Evolutionary conservation across 2,113 vertebrate species (phyloP).

Genomic region (Ailuropoda melanoleuca): DNA sequence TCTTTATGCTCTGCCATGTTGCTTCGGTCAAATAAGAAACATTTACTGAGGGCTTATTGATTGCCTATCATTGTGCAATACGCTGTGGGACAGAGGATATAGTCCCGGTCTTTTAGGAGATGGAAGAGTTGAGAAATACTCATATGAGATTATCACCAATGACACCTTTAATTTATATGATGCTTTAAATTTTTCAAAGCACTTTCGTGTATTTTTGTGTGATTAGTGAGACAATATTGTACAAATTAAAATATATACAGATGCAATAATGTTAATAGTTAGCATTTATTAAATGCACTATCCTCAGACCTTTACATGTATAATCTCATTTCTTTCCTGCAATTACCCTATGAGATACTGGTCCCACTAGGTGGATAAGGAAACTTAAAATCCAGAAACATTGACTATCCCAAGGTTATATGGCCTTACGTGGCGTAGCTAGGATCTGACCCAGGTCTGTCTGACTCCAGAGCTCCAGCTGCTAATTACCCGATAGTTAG

Average conservation of each 20-base stretch:
- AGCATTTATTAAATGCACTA: constrained; percentile 79
- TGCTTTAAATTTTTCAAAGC: constrained; percentile 72
- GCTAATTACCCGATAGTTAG: background rate
- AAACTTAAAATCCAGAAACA: constrained; percentile 15
- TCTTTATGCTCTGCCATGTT: background rate
- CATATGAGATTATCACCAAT: constrained; percentile 61
- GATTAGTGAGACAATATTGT: constrained; percentile 68
- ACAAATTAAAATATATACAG: constrained; percentile 73
- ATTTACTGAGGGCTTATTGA: constrained; percentile 40
- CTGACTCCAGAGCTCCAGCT: background rate
- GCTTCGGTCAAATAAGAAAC: constrained; percentile 51
- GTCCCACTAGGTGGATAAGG: constrained; percentile 26
- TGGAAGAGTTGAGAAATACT: constrained; percentile 11
- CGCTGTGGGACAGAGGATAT: background rate
- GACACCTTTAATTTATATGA: constrained; percentile 67
- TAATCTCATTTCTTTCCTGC: constrained; percentile 66
- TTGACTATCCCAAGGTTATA: background rate
- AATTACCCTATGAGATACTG: background rate
- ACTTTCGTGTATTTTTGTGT: constrained; percentile 77
- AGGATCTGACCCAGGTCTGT: background rate
- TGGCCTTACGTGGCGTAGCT: background rate
- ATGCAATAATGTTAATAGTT: constrained; percentile 80
- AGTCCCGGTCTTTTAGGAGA: background rate
- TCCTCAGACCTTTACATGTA: constrained; percentile 67
- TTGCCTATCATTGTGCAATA: constrained; percentile 36